A percentile compares a stretch with the other conserved stretches of the same genome.
Evolutionary conservation across 2,797 vertebrate genomes (phyloP).

Genomic region (Varecia variegata): DNA sequence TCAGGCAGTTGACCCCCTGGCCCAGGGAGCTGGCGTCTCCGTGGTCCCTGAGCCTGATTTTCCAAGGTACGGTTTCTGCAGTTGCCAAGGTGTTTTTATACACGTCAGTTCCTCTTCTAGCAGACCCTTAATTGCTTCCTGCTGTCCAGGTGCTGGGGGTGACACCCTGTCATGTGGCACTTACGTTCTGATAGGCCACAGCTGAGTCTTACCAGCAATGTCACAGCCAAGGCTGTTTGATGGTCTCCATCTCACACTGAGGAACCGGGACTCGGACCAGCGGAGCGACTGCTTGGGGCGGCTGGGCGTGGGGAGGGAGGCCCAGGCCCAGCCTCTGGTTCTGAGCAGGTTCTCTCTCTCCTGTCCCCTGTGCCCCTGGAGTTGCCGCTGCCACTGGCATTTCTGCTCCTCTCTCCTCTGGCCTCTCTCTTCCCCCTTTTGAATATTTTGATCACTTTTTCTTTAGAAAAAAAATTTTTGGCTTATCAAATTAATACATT

Average conservation of each 20-base stretch:
- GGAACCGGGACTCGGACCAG: not conserved
- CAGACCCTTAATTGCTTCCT: not conserved
- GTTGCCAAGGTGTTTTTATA: not conserved
- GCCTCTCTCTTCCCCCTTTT: not conserved
- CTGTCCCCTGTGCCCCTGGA: not conserved
- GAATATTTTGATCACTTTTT: not conserved
- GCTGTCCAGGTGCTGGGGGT: not conserved
- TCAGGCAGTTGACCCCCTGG: not conserved
- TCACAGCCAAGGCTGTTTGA: not conserved
- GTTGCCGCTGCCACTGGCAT: rapidly evolving
- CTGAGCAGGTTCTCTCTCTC: not conserved
- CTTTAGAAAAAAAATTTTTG: not conserved
- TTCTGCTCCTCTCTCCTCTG: not conserved
- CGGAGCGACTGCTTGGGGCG: too few species aligned
- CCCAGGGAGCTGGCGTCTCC: too few species aligned
- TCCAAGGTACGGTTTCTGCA: not conserved
- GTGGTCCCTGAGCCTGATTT: not conserved
- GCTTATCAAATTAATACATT: not conserved
- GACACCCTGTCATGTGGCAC: not conserved
- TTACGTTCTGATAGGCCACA: not conserved
- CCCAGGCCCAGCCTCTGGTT: not conserved
- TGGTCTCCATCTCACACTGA: not conserved
- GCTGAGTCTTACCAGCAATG: not conserved
- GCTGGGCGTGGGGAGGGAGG: not conserved
- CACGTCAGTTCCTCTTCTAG: not conserved